A percentile compares a stretch with the other conserved stretches of the same genome.
These are phyloP conservation scores for Pseudorhombus dupliciocellatus DNA, from an alignment of 2,113 vertebrate species.

Conservation along the genomic window DNA sequence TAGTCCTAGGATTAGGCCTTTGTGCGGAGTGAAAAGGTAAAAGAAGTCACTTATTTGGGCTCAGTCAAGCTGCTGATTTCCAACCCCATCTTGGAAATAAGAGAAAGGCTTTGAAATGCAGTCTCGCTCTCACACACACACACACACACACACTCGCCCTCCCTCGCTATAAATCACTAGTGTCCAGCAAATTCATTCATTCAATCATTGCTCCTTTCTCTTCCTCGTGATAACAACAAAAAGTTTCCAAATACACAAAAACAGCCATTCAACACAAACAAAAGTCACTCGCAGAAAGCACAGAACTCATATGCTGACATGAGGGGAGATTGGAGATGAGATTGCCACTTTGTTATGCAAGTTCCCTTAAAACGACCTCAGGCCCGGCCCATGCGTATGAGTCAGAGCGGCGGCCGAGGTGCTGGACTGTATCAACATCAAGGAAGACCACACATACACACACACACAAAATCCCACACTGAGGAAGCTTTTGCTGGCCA, in stretches of 20 bases:
- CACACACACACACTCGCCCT: slow-evolving; percentile 33
- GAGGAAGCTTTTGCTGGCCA: slow-evolving; percentile 58
- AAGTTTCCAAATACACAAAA: slow-evolving; percentile 46
- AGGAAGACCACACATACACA: slow-evolving; percentile 71
- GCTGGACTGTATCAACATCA: slow-evolving; percentile 65
- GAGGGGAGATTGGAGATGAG: slow-evolving; percentile 50
- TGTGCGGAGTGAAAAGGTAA: slow-evolving; percentile 94
- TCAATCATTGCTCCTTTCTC: slow-evolving; percentile 54
- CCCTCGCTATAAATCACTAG: slow-evolving; percentile 84
- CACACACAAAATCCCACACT: slow-evolving; percentile 30
- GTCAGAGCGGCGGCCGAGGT: slow-evolving; percentile 66
- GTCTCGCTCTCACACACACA: slow-evolving; percentile 67
- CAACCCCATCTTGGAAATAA: slow-evolving; percentile 83
- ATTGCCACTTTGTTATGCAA: slow-evolving; percentile 59
- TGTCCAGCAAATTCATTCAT: slow-evolving; percentile 75
- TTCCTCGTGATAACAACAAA: slow-evolving; percentile 55
- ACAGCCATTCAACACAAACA: slow-evolving; percentile 43
- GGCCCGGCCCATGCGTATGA: slow-evolving; percentile 51
- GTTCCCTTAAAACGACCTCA: slow-evolving; percentile 52
- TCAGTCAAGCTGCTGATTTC: slow-evolving; percentile 96
- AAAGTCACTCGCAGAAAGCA: slow-evolving; percentile 50
- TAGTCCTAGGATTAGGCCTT: slow-evolving; percentile 94
- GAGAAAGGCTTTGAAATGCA: slow-evolving; percentile 89
- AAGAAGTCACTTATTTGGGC: slow-evolving; percentile 99
- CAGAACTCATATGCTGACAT: slow-evolving; percentile 49